Evolutionary conservation across 2,797 vertebrate genomes (phyloP), one percentile per base, ranked within the genome.

Genomic region (Eutrigla gurnardus): DNA sequence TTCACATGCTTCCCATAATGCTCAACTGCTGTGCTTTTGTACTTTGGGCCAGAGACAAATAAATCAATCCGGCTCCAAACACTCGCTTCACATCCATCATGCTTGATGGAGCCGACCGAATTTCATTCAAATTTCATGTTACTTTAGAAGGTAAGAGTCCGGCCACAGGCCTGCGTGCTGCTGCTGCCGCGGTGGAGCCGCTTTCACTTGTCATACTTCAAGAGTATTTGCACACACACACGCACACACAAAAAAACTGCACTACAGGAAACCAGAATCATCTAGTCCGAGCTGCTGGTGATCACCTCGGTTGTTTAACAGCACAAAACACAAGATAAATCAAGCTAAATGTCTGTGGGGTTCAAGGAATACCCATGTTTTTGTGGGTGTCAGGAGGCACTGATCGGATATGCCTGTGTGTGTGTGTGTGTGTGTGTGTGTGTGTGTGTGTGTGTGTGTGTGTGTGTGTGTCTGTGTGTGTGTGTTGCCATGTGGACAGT

Each of bases 191-290:
- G 35, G 72, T 39, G 6, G 36, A 61, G 45, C 33, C 43, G 53
- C 54, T 76, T 75, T 58, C 46, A 75, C 36, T 17, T 53, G 12
- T 75, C 83, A 89, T 71, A 25, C 82, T 83, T 70, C 15, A 10
- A 18, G 49, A 67, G 73, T 72, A 37, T 80, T 60, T 78, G 74
- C 60, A 78, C 45, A 39, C 70, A 80, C 55, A n/a, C 33, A 36
- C 9, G 7, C 7, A 36, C 5, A 39, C 5, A 15, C 15, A 13
- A 25, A 32, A 52, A 74, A 73, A 47, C 80, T 64, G 65, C 75
- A 60, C 66, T 39, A 76, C 75, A 89, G 89, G 86, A 90, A 92
- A 90, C 83, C 64, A 70, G 77, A 83, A 63, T 74, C 77, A 50
- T 83, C 66, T 13, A 77, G 75, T 70, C 70, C 33, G 49, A 82